Conservation (phyloP, 2,888 invertebrate genomes). For the Andrena trimmerana region DNA sequence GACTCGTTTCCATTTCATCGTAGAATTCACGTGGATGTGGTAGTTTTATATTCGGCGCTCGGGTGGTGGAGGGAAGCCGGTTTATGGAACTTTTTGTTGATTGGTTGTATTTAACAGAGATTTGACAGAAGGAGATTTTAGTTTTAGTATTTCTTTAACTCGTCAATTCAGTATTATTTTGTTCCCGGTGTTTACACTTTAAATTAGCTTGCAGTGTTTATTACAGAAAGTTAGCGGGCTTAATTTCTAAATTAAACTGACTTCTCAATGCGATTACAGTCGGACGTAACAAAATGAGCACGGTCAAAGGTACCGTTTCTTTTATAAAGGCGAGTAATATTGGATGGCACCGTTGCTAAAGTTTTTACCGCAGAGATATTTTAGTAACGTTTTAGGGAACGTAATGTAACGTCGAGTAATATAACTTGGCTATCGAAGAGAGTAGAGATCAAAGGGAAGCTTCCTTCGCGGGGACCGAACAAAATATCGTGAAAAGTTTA, state of each 20-base stretch:
- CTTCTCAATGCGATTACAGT: neutral
- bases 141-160: too few relatives aligned
- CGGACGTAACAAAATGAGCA: neutral
- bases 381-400: slow-evolving; percentile 14
- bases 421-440: slow-evolving; percentile 30
- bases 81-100: too few relatives aligned
- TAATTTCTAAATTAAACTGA: neutral
- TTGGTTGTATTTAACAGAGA: too few relatives aligned
- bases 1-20: neutral
- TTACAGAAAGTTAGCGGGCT: too few relatives aligned
- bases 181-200: too few relatives aligned
- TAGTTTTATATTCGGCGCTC: too few relatives aligned
- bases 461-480: neutral
- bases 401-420: slow-evolving; percentile 17
- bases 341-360: neutral
- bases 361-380: neutral
- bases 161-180: too few relatives aligned
- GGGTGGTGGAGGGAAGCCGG: too few relatives aligned
- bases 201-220: too few relatives aligned
- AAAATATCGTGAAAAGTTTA: slow-evolving; percentile 37
- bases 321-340: neutral
- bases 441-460: slow-evolving; percentile 26
- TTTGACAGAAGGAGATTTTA: too few relatives aligned
- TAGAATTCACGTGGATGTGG: neutral
- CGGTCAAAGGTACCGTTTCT: neutral